Base-by-base conservation (phyloP, 2,888 invertebrate genomes). In the Xestia c-nigrum region DNA sequence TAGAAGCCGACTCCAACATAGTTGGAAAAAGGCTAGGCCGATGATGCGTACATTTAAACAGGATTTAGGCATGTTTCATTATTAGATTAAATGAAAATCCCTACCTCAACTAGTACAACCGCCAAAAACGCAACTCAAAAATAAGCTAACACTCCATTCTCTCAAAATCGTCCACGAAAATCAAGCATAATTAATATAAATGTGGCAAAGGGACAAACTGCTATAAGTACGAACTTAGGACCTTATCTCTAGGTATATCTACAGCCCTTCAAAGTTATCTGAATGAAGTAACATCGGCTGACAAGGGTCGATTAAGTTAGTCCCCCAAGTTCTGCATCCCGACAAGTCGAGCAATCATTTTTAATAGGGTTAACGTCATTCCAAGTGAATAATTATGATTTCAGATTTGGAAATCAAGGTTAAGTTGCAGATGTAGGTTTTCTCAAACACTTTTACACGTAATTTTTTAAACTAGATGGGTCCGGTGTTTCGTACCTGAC, bases 221-320 rank as follows among this genome's bases (percentile, higher is more conserved):
- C 63, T 80, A 71, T 81, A 81, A 80, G 84, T 83, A 80, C 78
- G 14, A 80, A 84, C 76, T 80, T 55, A 78, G 57, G 57, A 38
- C 65, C 63, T 80, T 84, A 88, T 88, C 87, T 81, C 24, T 76
- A 31, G 59, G 59, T 16, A 46, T 83, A 81, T 84, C 84, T 81
- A 74, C 47, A 80, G 77, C 74, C 78, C 73, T 78, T 83, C 84
- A 78, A 88, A 88, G 84, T 88, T 88, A 87, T 88, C 81, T 80
- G 40, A 72, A 77, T 78, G 79, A 66, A 79, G 78, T 84, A 86
- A 87, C 84, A 78, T 74, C 75, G 71, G 71, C 86, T 88, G 89
- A 88, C 88, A 88, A 84, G 88, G 88, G 88, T 88, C 83, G 79
- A 87, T 88, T 83, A 88, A 86, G 86, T 88, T 88, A 81, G 59